Base-by-base conservation (phyloP, 2,888 invertebrate genomes). In the Operophtera brumata region DNA sequence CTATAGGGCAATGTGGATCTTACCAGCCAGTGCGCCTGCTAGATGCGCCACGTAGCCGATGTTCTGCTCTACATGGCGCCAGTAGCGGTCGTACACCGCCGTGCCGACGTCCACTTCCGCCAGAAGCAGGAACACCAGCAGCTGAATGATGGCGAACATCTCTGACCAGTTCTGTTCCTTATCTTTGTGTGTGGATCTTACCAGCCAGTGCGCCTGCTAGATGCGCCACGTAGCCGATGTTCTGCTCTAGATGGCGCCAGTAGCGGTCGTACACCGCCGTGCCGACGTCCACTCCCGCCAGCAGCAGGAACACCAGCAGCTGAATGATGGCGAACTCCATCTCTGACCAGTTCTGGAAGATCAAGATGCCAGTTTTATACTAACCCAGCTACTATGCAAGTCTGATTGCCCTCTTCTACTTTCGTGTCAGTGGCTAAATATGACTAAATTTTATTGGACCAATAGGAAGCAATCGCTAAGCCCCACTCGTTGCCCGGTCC, bases 131-230 rank as follows among this genome's bases (percentile, higher is more conserved):
- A 99, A 96, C 13, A 97, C 93, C 6, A 96, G 77, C 20, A 99
- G 90, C 72, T 99, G 96, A 7, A 96, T 91, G 62, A 95, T 92
- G 1, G 97, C 97, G 77, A 95, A 97, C 99, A 99, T 99, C 86
- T 99, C 97, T 11, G 93, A 91, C 96, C 98, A 99, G 83, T 99
- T 99, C 96, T 97, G 86, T n/a, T n/a, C n/a, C n/a, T n/a, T n/a
- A 20, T 20, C 20, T 20, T 3, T 4, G 4, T 20, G 20, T 3
- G 20, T 20, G 20, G 20, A 20, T 20, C 57, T 93, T 82, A 69
- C 99, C 99, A 48, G 97, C 97, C 1, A 97, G 66, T 37, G 97
- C 96, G 1, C 99, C 98, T 0, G 96, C 97, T 41, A 98, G 87
- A 86, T 99, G 99, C 6, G 99, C 99, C 0, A 96, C 95, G 77